These are phyloP conservation scores for Passer domesticus DNA, from an alignment of 2,113 vertebrate species.

Conservation along the genomic window DNA sequence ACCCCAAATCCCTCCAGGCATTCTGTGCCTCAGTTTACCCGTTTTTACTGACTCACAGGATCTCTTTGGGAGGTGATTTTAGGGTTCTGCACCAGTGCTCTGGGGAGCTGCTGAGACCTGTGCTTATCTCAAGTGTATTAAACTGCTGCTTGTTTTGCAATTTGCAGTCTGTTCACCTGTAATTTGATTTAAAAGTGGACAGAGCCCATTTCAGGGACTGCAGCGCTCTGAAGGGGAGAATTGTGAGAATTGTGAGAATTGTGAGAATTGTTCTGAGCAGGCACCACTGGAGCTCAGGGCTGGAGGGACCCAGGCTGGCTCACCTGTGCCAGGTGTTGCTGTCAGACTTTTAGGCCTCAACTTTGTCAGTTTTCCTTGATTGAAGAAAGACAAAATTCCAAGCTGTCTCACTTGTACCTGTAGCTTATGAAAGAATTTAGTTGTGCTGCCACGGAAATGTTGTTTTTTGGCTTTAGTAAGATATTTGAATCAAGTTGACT, in stretches of 20 bases:
- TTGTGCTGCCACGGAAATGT: neutral
- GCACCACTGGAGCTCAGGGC: neutral
- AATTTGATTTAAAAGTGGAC: neutral
- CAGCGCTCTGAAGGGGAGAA: neutral
- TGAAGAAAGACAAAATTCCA: neutral
- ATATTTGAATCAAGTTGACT: neutral
- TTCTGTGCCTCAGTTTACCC: neutral
- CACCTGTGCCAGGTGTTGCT: neutral
- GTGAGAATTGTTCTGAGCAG: neutral
- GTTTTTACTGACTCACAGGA: rapidly evolving
- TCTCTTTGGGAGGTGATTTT: neutral
- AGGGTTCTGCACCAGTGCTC: neutral
- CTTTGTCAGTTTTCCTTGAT: neutral
- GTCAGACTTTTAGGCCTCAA: neutral
- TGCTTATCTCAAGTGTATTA: rapidly evolving
- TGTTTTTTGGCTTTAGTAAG: neutral
- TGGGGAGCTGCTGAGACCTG: neutral
- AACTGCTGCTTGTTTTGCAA: neutral
- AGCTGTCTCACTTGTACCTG: neutral
- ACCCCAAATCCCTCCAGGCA: neutral
- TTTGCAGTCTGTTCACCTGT: neutral
- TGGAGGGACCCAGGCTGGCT: neutral
- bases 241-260: neutral
- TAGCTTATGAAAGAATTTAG: neutral
- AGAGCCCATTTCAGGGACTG: neutral